Evolutionary conservation across 2,888 invertebrate genomes (phyloP), one percentile per base, ranked within the genome.

Genomic region (Taenaris catops): DNA sequence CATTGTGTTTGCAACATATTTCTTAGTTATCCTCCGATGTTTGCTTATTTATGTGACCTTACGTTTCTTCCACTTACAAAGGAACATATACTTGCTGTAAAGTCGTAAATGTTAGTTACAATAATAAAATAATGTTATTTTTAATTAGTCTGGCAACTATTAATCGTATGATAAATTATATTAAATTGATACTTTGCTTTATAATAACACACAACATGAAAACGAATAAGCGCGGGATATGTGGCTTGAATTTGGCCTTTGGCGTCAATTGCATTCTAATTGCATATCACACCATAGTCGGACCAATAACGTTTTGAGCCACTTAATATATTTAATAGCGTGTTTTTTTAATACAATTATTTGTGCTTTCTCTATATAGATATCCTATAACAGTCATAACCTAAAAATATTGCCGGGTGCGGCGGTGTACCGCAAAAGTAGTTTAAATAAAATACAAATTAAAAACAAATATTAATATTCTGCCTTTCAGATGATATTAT

Each of bases 181-280:
- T 8, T 12, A 10, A 14, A 14, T 17, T 9, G 4, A 8, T 26
- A 12, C 17, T 8, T 5, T 8, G 24, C 11, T 7, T 8, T 19
- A 19, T 18, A 29, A 16, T n/a, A 4, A 3, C 8, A n/a, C 34
- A 25, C 16, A 37, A 37, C 19, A 12, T 17, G 19, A 39, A 46
- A 39, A 47, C 28, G 54, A 74, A 71, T 76, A 73, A 79, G 83
- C 83, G 83, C 83, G 83, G 83, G 83, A 80, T 68, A 61, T 66
- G 53, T 63, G 57, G 62, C 62, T 67, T 55, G 59, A 50, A 33
- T 49, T 51, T 43, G 46, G 49, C 56, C 40, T 46, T 64, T 66
- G 58, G 78, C 78, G 73, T 79, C 78, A 49, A 62, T 34, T 38
- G 35, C 31, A 32, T 31, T 34, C 11, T 17, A 32, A 21, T 18